These are phyloP conservation scores for Dryoscopus gambensis DNA, from an alignment of 2,113 vertebrate species.

Conservation along the genomic window DNA sequence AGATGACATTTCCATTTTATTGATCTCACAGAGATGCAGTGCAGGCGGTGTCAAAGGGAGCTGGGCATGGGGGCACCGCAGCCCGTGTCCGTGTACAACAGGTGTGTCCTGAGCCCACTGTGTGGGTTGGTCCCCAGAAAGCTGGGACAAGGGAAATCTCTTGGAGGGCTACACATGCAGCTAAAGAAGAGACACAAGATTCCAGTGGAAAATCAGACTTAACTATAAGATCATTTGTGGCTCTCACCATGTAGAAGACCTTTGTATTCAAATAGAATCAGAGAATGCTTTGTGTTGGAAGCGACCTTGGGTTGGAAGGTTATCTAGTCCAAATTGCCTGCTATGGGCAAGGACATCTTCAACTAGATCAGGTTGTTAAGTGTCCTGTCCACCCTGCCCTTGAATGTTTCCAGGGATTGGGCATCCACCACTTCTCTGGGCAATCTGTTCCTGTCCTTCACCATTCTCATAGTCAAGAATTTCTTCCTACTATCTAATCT, in stretches of 20 bases:
- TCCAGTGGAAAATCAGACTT: neutral
- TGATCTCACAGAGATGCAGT: neutral
- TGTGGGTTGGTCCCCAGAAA: neutral
- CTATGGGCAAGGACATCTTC: neutral
- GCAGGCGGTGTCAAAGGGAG: neutral
- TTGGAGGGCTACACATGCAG: neutral
- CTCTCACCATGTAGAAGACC: neutral
- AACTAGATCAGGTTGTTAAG: neutral
- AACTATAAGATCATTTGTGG: neutral
- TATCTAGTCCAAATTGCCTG: neutral
- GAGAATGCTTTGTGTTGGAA: neutral
- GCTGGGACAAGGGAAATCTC: neutral
- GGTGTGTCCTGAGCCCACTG: rapidly evolving
- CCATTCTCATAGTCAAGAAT: neutral
- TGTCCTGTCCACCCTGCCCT: neutral
- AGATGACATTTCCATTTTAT: conserved; percentile 51
- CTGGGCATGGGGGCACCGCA: rapidly evolving
- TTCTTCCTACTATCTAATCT: neutral
- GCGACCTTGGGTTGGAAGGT: rapidly evolving
- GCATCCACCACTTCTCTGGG: neutral
- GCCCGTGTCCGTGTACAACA: rapidly evolving
- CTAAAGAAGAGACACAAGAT: neutral
- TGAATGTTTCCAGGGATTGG: neutral
- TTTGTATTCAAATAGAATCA: neutral
- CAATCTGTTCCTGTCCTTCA: neutral